Conservation (phyloP, 2,888 invertebrate genomes). For the Nephrotoma flavescens region DNA sequence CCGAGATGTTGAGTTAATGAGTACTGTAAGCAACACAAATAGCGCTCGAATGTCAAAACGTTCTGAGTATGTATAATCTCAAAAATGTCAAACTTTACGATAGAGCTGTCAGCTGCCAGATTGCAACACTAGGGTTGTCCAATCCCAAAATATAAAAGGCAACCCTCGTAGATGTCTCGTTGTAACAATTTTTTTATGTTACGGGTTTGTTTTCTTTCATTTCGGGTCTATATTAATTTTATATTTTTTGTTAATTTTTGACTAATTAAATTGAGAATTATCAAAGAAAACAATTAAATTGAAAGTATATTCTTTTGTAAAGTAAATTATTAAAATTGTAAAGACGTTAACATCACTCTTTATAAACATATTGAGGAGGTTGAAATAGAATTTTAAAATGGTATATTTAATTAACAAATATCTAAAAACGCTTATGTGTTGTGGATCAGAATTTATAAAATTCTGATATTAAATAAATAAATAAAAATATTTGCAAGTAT, state of each 20-base stretch:
- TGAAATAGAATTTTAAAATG: background rate
- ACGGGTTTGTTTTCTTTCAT: background rate
- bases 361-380: background rate
- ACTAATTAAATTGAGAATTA: background rate
- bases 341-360: background rate
- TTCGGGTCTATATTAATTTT: background rate
- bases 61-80: too few relatives aligned
- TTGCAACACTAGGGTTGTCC: too few relatives aligned
- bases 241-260: background rate
- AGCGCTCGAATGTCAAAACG: too few relatives aligned
- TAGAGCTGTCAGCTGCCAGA: too few relatives aligned
- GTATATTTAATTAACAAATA: background rate
- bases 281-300: background rate
- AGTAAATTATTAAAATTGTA: background rate
- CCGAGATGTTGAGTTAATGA: too few relatives aligned
- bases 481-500: background rate
- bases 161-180: background rate
- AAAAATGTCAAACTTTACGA: too few relatives aligned
- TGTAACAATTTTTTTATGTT: background rate
- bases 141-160: too few relatives aligned
- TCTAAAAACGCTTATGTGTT: background rate
- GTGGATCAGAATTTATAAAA: background rate
- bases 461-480: background rate
- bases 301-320: background rate
- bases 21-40: too few relatives aligned